These are phyloP conservation scores for Calephelis perditalis DNA, from an alignment of 2,888 invertebrate species.

Conservation along the genomic window DNA sequence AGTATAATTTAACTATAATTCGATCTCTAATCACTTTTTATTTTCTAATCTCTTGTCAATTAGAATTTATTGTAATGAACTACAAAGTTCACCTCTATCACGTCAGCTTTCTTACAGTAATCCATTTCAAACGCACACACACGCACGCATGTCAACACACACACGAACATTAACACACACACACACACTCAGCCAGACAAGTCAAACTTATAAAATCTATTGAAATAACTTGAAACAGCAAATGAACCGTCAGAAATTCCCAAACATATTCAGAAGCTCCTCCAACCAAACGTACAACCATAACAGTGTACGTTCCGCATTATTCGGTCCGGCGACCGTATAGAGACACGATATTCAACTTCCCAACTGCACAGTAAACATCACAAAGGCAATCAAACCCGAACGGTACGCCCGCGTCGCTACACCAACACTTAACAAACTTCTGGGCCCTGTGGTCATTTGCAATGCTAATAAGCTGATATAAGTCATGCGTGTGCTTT, in stretches of 20 bases:
- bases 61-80: no score
- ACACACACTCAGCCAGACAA: no score
- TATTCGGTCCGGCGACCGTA: background rate
- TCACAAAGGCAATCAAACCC: conserved; percentile 25
- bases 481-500: conserved; percentile 1
- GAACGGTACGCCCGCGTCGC: conserved; percentile 15
- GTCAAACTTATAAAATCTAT: no score
- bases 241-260: background rate
- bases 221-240: no score
- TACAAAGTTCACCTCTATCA: no score
- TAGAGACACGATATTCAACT: conserved; percentile 10
- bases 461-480: conserved; percentile 4
- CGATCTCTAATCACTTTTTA: no score
- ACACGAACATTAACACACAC: no score
- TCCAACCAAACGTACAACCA: background rate
- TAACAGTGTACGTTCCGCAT: conserved; percentile 3
- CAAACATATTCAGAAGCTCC: background rate
- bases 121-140: no score
- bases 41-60: no score
- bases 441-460: conserved; percentile 11
- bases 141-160: no score
- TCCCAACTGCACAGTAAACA: conserved; percentile 11
- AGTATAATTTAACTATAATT: no score
- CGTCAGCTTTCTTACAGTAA: no score
- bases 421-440: conserved; percentile 22